Percentiles rank a stretch among this genome's conserved stretches.
Conservation (phyloP, 2,888 invertebrate species). For the Erynnis tages region DNA sequence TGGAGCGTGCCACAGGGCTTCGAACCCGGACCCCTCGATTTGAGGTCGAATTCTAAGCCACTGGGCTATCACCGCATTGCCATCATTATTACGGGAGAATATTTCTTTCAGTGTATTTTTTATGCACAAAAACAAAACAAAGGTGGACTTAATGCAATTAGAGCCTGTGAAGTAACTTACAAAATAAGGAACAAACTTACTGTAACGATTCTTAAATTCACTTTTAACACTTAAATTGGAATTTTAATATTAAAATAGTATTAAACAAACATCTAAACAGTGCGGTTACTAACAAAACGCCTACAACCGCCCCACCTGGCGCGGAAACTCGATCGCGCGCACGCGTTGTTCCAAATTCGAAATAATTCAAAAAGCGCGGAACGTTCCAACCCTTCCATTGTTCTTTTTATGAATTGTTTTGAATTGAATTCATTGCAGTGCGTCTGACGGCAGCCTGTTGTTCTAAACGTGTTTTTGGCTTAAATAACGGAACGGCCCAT, state of each 20-base stretch:
- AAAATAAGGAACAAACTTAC: too few species aligned
- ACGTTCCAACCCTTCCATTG: constrained; percentile 39
- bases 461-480: constrained; percentile 26
- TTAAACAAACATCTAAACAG: constrained; percentile 13
- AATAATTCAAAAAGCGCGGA: constrained; percentile 44
- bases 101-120: too few species aligned
- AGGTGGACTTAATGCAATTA: too few species aligned
- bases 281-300: constrained; percentile 20
- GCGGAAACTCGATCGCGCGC: constrained; percentile 44
- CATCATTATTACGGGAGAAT: too few species aligned
- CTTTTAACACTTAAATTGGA: not conserved
- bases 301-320: constrained; percentile 40
- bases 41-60: too few species aligned
- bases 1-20: too few species aligned
- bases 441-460: constrained; percentile 32
- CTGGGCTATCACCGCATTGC: too few species aligned
- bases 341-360: constrained; percentile 46
- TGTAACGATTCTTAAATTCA: too few species aligned
- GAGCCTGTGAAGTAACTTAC: too few species aligned
- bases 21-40: too few species aligned
- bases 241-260: not conserved
- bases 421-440: constrained; percentile 37
- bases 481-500: constrained; percentile 24
- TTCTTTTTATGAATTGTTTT: constrained; percentile 44
- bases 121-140: too few species aligned